Percentiles rank a stretch among this genome's conserved stretches.
Conservation (phyloP, 2,113 vertebrate genomes). For the Myotis lucifugus region DNA sequence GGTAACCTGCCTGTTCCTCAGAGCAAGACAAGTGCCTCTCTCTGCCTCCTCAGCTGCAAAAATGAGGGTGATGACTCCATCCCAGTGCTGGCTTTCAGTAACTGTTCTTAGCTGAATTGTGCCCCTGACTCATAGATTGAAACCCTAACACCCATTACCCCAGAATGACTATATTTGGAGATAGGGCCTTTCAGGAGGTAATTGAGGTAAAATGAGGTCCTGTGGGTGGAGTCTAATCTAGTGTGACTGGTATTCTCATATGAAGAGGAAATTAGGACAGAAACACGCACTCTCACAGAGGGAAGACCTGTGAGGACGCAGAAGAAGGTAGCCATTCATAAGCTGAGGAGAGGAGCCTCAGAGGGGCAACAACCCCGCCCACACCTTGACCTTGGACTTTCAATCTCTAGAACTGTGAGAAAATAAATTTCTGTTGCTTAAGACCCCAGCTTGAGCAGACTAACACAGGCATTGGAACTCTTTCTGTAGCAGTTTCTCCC, state of each 20-base stretch:
- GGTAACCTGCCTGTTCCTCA: accelerated
- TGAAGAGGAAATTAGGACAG: not conserved
- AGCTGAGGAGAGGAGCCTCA: not conserved
- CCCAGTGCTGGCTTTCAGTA: not conserved
- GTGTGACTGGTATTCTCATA: not conserved
- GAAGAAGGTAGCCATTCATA: accelerated
- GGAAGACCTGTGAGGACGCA: not conserved
- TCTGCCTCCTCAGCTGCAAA: not conserved
- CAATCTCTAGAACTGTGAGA: too few relatives aligned
- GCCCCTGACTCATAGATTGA: not conserved
- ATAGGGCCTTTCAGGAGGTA: not conserved
- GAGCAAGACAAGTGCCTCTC: not conserved
- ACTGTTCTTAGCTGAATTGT: not conserved
- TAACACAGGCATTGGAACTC: too few relatives aligned
- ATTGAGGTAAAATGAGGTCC: not conserved
- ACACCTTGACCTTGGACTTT: too few relatives aligned
- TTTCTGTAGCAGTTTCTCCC: not conserved
- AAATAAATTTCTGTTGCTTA: too few relatives aligned
- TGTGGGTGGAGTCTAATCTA: not conserved
- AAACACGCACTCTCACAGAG: not conserved
- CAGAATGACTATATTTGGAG: not conserved
- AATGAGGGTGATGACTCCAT: not conserved
- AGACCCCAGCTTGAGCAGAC: too few relatives aligned
- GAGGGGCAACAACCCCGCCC: too few relatives aligned
- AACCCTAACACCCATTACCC: not conserved